Conservation (phyloP, 2,888 invertebrate species). For the Coelopa pilipes region DNA sequence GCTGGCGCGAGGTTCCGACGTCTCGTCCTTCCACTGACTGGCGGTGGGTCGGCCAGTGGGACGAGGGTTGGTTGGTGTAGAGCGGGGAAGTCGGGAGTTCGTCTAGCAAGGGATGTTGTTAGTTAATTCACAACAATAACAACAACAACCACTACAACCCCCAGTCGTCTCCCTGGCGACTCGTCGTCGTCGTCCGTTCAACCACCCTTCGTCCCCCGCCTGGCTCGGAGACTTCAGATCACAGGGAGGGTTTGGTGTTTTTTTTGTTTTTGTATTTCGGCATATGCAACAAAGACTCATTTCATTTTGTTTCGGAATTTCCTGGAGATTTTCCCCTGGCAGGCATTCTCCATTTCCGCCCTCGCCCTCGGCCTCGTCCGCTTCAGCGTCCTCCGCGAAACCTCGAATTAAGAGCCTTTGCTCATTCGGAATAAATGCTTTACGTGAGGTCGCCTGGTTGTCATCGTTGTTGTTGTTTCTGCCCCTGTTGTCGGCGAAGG, state of each 20-base stretch:
- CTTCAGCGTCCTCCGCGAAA: background rate
- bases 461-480: background rate
- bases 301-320: slow-evolving; percentile 20
- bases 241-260: too few species aligned
- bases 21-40: too few species aligned
- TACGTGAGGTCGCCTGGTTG: slow-evolving; percentile 46
- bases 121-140: too few species aligned
- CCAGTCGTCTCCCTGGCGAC: background rate
- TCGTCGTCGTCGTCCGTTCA: background rate
- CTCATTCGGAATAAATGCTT: slow-evolving; percentile 58
- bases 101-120: too few species aligned
- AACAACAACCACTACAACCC: background rate
- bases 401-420: slow-evolving; percentile 31
- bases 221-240: too few species aligned
- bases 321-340: background rate
- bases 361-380: background rate
- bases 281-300: slow-evolving; percentile 18
- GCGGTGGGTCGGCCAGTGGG: too few species aligned
- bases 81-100: too few species aligned
- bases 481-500: too few species aligned
- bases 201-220: too few species aligned
- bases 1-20: too few species aligned
- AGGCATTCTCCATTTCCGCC: background rate
- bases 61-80: too few species aligned
- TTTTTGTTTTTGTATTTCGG: background rate